phyloP scores from a whole-genome alignment of 2,888 invertebrate species.

The Andrena minutula region DNA sequence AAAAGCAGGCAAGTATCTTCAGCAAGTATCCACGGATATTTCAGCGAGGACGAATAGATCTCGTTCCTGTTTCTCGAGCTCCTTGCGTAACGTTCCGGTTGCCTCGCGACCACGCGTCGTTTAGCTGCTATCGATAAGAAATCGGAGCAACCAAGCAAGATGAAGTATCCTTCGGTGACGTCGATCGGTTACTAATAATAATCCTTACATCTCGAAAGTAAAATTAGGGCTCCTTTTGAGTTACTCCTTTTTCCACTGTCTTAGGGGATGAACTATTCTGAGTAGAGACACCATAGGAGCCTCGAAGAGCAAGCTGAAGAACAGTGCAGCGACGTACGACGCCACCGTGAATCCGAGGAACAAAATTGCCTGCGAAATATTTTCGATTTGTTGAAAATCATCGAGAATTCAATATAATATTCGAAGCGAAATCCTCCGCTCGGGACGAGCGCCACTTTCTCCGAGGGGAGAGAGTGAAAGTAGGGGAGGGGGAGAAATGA shows the following conservation, averaged over 20 bases:
- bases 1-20: background rate
- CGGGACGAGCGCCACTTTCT: constrained; percentile 25
- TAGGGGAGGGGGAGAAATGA: constrained; percentile 10
- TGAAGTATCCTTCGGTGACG: background rate
- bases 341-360: constrained; percentile 86
- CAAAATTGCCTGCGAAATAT: constrained; percentile 85
- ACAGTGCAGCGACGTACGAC: constrained; percentile 84
- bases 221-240: background rate
- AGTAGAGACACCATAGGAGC: constrained; percentile 87
- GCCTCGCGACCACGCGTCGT: background rate
- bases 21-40: constrained; percentile 2
- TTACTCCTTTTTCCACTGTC: constrained; percentile 63
- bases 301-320: constrained; percentile 87
- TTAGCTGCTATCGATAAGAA: constrained; percentile 6
- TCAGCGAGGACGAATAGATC: background rate
- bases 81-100: background rate
- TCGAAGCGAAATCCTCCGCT: background rate
- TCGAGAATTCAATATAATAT: too few species aligned
- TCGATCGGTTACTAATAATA: background rate
- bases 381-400: background rate
- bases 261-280: constrained; percentile 85
- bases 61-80: background rate
- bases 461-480: constrained; percentile 31
- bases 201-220: background rate
- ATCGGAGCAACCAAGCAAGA: background rate